Conservation (phyloP, 2,888 invertebrate species). For the Odiellus spinosus region DNA sequence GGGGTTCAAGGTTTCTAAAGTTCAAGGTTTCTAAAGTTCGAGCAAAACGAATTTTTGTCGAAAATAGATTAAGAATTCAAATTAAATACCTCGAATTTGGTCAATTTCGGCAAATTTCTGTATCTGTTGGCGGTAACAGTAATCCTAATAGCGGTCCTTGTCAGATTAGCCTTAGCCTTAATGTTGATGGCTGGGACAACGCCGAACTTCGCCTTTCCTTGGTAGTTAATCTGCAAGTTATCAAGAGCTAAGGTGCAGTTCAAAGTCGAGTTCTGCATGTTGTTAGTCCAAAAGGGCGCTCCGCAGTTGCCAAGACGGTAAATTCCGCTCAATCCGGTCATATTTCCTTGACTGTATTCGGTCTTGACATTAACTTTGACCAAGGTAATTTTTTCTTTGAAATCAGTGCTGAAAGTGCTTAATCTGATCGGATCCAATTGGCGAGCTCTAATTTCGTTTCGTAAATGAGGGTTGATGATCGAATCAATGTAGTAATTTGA, state of each 20-base stretch:
- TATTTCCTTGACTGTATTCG: conserved; percentile 6
- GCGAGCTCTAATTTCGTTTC: conserved; percentile 6
- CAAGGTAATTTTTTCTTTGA: conserved; percentile 10
- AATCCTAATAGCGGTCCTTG: conserved; percentile 5
- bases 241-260: conserved; percentile 11
- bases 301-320: conserved; percentile 10
- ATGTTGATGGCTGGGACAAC: conserved; percentile 13
- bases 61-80: too few species aligned
- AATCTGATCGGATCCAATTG: conserved; percentile 9
- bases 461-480: conserved; percentile 7
- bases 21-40: too few species aligned
- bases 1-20: too few species aligned
- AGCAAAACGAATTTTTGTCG: too few species aligned
- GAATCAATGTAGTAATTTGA: conserved; percentile 13
- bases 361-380: conserved; percentile 14
- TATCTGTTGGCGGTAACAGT: conserved; percentile 1
- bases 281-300: background rate
- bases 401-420: conserved; percentile 8
- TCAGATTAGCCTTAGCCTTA: conserved; percentile 11
- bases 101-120: too few species aligned
- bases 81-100: too few species aligned
- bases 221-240: conserved; percentile 6
- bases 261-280: background rate
- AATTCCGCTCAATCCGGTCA: conserved; percentile 7
- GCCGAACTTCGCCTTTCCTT: conserved; percentile 13